phyloP scores from a whole-genome alignment of 1,140 invertebrate genomes.

The Achatina immaculata region DNA sequence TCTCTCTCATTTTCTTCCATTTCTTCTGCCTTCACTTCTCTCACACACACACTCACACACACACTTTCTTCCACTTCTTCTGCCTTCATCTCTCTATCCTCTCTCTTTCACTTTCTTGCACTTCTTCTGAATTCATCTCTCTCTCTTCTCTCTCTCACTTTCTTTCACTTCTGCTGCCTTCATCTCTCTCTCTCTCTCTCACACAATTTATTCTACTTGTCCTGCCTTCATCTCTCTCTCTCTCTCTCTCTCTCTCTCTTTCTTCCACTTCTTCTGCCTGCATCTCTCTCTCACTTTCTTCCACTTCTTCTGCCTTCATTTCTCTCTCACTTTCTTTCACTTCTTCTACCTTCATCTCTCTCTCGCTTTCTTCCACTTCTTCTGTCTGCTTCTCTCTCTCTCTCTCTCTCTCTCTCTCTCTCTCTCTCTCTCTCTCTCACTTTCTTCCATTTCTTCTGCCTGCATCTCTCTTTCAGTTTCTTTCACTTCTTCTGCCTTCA shows the following conservation, averaged over 20 bases:
- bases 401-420: constrained; percentile 2
- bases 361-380: background rate
- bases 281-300: background rate
- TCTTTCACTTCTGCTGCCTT: background rate
- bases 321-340: background rate
- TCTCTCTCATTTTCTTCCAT: background rate
- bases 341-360: background rate
- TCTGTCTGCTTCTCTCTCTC: background rate
- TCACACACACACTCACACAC: background rate
- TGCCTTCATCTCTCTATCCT: background rate
- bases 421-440: background rate
- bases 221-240: background rate
- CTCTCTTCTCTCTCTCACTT: background rate
- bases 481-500: background rate
- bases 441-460: background rate
- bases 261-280: background rate
- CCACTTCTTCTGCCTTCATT: background rate
- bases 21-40: background rate
- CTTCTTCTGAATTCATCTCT: background rate
- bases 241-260: background rate
- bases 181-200: background rate
- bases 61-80: no score
- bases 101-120: background rate
- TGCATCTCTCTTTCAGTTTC: background rate
- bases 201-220: background rate